Base-by-base conservation (phyloP, 2,113 vertebrate species). In the Nerophis lumbriciformis region DNA sequence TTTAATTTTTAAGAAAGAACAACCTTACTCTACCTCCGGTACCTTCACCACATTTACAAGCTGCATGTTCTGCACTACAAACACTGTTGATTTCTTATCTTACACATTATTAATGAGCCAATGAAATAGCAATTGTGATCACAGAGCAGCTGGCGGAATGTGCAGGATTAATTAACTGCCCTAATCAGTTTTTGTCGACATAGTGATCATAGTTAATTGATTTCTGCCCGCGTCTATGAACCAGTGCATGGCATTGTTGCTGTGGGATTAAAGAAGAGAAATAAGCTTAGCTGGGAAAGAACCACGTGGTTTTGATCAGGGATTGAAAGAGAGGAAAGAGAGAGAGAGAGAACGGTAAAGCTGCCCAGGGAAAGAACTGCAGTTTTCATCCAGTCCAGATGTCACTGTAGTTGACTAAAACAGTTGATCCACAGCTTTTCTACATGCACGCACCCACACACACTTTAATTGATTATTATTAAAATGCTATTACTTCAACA, bases 211-310 rank as follows among this genome's bases (percentile, higher is more conserved):
- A 72, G 80, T 81, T 83, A 82, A 84, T 78, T 83, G 71, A 85
- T 84, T 82, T 82, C 37, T 60, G 72, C 66, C 72, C 13, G 64
- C n/a, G 35, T 65, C 62, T 65, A 39, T 59, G 63, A 66, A 73
- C 68, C 8, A 21, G 51, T 48, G 66, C 68, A 66, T 59, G 64
- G 71, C 72, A 82, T 80, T 71, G 73, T 82, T 72, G 78, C 79
- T 59, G 73, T 16, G 35, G 83, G 85, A 89, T 88, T 88, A 87
- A 85, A 89, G 75, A 86, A 76, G 77, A 78, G 81, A 73, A 88
- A 87, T 85, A 81, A 85, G 81, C 73, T 88, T 85, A 87, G 79
- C 79, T 65, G 75, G 70, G 76, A 77, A 80, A 79, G 75, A 60
- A 77, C 75, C 84, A 87, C 75, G 81, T 85, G 86, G 82, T 77